Conservation (phyloP, 1,140 invertebrate genomes). For the Mactra quadrangularis region DNA sequence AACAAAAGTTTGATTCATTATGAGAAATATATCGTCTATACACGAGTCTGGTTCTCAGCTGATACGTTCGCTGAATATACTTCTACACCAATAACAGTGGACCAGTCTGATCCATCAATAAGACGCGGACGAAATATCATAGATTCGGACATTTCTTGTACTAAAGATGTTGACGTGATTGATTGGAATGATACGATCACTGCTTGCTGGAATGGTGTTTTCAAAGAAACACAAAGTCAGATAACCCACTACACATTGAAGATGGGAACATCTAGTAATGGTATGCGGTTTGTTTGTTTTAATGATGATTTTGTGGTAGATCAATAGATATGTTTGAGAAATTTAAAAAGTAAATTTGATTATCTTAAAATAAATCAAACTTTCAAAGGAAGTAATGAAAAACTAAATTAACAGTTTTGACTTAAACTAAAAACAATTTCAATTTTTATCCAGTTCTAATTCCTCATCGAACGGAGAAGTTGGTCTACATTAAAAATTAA, state of each 20-base stretch:
- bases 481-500: no score
- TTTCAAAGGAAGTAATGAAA: no score
- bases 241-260: constrained; percentile 2
- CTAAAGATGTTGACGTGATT: constrained; percentile 7
- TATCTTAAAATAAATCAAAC: no score
- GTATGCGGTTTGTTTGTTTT: no score
- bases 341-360: no score
- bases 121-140: neutral
- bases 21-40: neutral
- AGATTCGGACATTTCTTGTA: constrained; percentile 1
- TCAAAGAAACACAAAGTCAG: constrained; percentile 44
- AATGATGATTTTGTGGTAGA: no score
- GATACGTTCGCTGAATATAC: neutral
- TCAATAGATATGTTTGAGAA: no score
- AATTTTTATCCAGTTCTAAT: no score
- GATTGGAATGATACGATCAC: constrained; percentile 12
- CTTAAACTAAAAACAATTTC: no score
- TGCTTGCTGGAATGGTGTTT: constrained; percentile 61
- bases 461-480: no score
- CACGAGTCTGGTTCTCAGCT: neutral
- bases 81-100: neutral
- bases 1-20: neutral
- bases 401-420: no score
- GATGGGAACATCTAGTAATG: neutral
- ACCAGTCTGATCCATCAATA: constrained; percentile 9